Percentiles rank a stretch among this genome's conserved stretches.
phyloP scores from a whole-genome alignment of 2,113 vertebrate genomes.

The Pheucticus melanocephalus region DNA sequence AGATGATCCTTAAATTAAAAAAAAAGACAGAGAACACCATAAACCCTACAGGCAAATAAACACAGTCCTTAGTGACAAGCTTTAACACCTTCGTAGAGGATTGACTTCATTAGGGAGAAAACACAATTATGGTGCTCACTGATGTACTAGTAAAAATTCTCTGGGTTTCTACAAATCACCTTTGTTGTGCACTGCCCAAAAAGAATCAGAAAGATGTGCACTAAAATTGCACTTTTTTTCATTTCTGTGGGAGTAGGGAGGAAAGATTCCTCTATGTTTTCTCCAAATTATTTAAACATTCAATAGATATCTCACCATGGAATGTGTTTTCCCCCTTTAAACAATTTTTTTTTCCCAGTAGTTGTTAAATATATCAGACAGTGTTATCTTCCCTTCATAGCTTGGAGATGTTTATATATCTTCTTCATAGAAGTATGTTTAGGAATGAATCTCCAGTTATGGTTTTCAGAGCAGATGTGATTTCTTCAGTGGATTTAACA shows the following conservation, averaged over 20 bases:
- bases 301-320: not conserved
- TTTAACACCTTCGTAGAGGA: not conserved
- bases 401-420: not conserved
- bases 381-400: not conserved
- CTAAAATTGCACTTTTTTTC: not conserved
- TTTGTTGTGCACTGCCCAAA: not conserved
- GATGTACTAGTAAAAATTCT: not conserved
- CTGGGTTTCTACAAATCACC: not conserved
- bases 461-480: not conserved
- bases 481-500: conserved; percentile 15
- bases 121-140: not conserved
- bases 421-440: not conserved
- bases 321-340: conserved; percentile 4
- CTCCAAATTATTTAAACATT: not conserved
- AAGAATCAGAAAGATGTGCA: not conserved
- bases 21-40: not conserved
- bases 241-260: not conserved
- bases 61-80: not conserved
- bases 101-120: not conserved
- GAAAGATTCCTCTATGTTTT: not conserved
- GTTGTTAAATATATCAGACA: conserved; percentile 1
- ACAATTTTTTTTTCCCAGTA: not conserved
- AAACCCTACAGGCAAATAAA: not conserved
- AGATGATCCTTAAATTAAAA: conserved; percentile 77
- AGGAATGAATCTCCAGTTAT: not conserved